These are phyloP conservation scores for Saxicola maurus DNA, from an alignment of 2,797 vertebrate species.

Conservation along the genomic window DNA sequence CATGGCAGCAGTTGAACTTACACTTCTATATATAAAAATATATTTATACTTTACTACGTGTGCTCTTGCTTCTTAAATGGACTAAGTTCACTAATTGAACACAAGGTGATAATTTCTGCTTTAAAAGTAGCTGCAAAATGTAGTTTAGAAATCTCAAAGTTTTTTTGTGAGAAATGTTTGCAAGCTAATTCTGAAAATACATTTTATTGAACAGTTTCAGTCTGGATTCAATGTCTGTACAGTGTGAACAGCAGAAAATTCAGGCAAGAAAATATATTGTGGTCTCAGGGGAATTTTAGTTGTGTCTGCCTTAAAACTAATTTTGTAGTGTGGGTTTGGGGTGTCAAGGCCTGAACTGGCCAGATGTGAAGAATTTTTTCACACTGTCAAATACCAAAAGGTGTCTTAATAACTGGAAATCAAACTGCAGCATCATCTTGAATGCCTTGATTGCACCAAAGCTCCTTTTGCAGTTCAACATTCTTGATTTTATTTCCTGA, in stretches of 20 bases:
- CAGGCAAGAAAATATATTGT: neutral
- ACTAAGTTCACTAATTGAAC: neutral
- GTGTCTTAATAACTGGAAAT: neutral
- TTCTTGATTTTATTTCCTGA: neutral
- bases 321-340: neutral
- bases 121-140: neutral
- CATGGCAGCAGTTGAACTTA: neutral
- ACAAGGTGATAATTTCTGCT: neutral
- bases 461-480: neutral
- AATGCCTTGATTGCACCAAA: neutral
- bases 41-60: neutral
- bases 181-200: neutral
- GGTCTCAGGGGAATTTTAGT: fast-evolving
- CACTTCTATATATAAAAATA: neutral
- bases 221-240: neutral
- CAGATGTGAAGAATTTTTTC: neutral
- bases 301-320: neutral
- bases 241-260: neutral
- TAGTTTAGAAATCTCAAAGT: neutral
- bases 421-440: neutral
- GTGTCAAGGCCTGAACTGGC: neutral
- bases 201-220: neutral
- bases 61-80: neutral
- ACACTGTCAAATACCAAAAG: neutral
- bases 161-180: neutral